Conservation (phyloP, 37 sponge, comb jelly and placozoan species). For the Cladorhizidae sp. region DNA sequence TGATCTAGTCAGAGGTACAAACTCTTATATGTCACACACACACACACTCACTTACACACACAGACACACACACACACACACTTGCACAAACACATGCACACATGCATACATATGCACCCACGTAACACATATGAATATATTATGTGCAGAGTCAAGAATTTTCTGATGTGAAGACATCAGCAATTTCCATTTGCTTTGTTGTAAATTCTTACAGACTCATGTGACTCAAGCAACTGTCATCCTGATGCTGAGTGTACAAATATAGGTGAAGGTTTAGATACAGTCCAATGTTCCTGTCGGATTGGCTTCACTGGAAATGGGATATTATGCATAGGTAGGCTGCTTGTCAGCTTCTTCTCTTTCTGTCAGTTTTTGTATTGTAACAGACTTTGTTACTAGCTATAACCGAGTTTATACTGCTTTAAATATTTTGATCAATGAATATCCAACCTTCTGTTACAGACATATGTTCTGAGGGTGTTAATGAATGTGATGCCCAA, state of each 20-base stretch:
- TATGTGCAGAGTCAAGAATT: no score
- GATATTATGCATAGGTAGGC: background rate
- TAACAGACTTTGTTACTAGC: background rate
- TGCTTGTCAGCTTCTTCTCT: background rate
- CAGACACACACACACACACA: no score
- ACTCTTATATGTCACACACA: no score
- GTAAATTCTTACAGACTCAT: background rate
- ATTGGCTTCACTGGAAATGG: conserved; percentile 13
- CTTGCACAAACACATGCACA: no score
- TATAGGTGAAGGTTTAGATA: background rate
- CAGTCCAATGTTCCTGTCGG: background rate
- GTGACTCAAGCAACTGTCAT: no score
- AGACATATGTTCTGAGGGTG: background rate
- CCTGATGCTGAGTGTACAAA: background rate
- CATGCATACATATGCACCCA: no score
- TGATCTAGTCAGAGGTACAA: background rate
- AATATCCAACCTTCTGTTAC: background rate
- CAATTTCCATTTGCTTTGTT: no score
- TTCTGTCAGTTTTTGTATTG: background rate
- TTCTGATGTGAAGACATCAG: no score
- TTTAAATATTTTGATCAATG: background rate
- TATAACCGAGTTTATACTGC: background rate
- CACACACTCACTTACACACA: no score
- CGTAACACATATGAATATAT: background rate
- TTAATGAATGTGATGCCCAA: background rate